phyloP scores from a whole-genome alignment of 2,113 vertebrate genomes.

The Tragulus kanchil region DNA sequence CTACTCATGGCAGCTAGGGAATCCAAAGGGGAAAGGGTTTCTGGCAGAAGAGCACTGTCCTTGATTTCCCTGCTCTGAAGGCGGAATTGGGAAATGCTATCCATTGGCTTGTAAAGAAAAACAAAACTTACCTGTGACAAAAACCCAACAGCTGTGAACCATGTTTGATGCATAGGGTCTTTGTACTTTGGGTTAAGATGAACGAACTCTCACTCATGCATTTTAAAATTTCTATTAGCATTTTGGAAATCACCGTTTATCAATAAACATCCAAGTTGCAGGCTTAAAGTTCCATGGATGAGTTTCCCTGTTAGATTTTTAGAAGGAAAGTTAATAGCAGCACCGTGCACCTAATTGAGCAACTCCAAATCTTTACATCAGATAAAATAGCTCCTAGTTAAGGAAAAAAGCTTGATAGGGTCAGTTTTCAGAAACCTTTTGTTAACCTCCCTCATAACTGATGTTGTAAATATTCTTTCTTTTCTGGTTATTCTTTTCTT shows the following conservation, averaged over 20 bases:
- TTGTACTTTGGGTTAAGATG: not conserved
- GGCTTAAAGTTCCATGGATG: not conserved
- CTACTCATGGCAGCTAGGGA: not conserved
- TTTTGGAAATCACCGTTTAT: not conserved
- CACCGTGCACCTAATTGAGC: not conserved
- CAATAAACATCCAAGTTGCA: not conserved
- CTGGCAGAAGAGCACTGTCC: not conserved
- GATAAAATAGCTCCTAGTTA: not conserved
- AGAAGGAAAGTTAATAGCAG: slow-evolving; percentile 54
- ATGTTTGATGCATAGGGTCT: not conserved
- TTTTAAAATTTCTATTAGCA: slow-evolving; percentile 42
- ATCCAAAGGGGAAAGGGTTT: not conserved
- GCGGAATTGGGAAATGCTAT: slow-evolving; percentile 12
- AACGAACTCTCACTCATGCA: not conserved
- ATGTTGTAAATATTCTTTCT: not conserved
- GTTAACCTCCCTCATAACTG: not conserved
- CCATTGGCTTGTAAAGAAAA: not conserved
- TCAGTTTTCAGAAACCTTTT: not conserved
- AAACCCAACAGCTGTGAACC: not conserved
- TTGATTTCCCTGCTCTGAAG: not conserved
- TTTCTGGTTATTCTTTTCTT: slow-evolving; percentile 11
- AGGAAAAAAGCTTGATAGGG: not conserved
- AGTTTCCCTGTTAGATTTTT: slow-evolving; percentile 58
- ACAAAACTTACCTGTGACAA: not conserved
- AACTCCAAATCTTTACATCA: slow-evolving; percentile 11